phyloP scores from a whole-genome alignment of 1,140 invertebrate species.

The Heliconius congener region DNA sequence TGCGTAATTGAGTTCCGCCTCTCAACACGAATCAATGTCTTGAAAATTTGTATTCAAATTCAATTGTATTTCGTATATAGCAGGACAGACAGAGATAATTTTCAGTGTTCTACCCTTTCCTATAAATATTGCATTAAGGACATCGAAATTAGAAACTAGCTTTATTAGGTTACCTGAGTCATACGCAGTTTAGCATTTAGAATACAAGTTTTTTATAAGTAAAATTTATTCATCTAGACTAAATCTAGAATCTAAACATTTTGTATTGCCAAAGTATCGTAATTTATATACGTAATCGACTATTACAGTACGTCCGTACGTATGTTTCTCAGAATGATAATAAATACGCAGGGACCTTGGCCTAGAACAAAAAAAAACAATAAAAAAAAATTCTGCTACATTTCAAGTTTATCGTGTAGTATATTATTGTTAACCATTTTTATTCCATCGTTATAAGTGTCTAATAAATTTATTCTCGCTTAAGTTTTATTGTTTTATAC shows the following conservation, averaged over 20 bases:
- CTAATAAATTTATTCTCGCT: conserved; percentile 38
- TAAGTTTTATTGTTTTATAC: conserved; percentile 39
- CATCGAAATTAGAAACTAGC: background rate
- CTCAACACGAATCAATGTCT: too few species aligned
- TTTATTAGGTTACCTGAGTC: background rate
- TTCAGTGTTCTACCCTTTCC: too few species aligned
- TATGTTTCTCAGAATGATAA: background rate
- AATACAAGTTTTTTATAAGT: background rate
- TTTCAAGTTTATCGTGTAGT: conserved; percentile 30
- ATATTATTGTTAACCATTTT: conserved; percentile 30
- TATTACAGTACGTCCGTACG: background rate
- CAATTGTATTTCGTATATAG: too few species aligned
- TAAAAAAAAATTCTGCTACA: conserved; percentile 14
- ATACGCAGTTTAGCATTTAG: background rate
- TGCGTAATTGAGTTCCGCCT: too few species aligned
- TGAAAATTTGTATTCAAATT: too few species aligned
- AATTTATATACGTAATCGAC: background rate
- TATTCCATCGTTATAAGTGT: conserved; percentile 33
- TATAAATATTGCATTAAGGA: background rate
- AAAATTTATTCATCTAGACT: background rate
- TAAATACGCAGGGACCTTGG: conserved; percentile 29
- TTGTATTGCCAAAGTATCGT: conserved; percentile 1
- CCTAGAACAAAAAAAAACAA: conserved; percentile 17
- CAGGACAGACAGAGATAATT: too few species aligned
- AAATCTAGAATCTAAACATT: conserved; percentile 2